Evolutionary conservation across 2,888 invertebrate genomes (phyloP), one percentile per base, ranked within the genome.

Genomic region (Meliscaeva auricollis): DNA sequence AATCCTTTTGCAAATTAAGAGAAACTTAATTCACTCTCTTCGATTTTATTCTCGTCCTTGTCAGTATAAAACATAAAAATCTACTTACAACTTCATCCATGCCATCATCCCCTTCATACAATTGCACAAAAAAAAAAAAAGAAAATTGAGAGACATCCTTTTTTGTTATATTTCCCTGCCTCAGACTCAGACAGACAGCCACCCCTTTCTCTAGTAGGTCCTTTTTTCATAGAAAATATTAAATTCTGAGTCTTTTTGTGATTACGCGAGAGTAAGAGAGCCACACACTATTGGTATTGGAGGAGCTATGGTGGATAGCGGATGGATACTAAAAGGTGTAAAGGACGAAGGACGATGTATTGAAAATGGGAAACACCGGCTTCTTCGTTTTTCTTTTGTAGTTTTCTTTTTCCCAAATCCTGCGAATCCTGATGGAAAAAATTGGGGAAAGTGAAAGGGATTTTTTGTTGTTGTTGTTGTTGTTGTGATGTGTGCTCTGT

Each of bases 361-460:
- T 44, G 48, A 46, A 64, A 64, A 48, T 48, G 48, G 64, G 35
- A 66, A 66, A 73, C 73, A 60, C 79, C 84, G 84, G 84, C 64
- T 84, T 84, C 84, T 84, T 84, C 58, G 70, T 79, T 72, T 75
- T 84, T 64, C 84, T 80, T 84, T 84, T 75, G 62, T 35, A 60
- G 48, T 73, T 73, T 78, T 73, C 78, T 78, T 77, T 73, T 77
- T 60, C 79, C 52, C 13, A 38, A 72, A 76, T 66, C 68, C 66
- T 74, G 50, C 72, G 79, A 68, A 70, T 79, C 32, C 32, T 56
- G 80, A 62, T 73, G 69, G 76, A 41, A 85, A 85, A 81, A 77
- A 81, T 74, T 81, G 81, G 85, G 85, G 81, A 85, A 85, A 85
- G 85, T 85, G 85, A 85, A 85, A 85, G 85, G 85, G 81, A 85